Evolutionary conservation across 2,888 invertebrate species (phyloP), one percentile per base, ranked within the genome.

Genomic region (Neelides folsomi): DNA sequence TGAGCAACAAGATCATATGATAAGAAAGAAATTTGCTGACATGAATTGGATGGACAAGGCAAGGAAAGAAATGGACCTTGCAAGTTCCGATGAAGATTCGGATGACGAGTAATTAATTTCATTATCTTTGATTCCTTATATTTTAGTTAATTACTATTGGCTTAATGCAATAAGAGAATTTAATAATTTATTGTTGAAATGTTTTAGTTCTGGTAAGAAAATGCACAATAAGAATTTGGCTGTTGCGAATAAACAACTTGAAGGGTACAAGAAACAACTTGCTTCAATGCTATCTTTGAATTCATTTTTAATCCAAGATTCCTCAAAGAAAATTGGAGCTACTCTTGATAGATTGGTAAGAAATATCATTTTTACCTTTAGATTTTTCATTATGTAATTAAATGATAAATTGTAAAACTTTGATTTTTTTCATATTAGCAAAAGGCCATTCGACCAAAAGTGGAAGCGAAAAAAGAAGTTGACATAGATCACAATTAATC

Each of bases 31-130:
- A 1, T 78, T 78, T 64, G 77, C 80, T 9, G 79, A 87, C 63
- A 77, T 77, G 58, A 83, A 84, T 18, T 97, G 95, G 95, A 74
- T 87, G 67, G 80, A 83, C 63, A 83, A 83, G 68, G 83, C 84
- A 1, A 88, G 89, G 0, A 77, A 81, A 58, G 90, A 93, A 61
- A 86, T 92, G 81, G 95, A 95, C 70, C 66, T 78, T 39, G 72
- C 72, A 10, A 72, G 93, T 2, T 92, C 92, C 65, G 84, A 87
- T 38, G 80, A 80, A 55, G 70, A 73, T 20, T 55, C 53, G 7
- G 55, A 56, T 9, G 55, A 55, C 20, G 58, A 56, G 43, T 56
- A 58, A 15, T 27, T 51, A 40, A 38, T 15, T 36, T 37, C 13
- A 27, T 12, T 34, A n/a, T 37, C 20, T 35, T 18, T 42, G 18